Evolutionary conservation across 2,113 vertebrate genomes (phyloP).

Genomic region (Recurvirostra avosetta): DNA sequence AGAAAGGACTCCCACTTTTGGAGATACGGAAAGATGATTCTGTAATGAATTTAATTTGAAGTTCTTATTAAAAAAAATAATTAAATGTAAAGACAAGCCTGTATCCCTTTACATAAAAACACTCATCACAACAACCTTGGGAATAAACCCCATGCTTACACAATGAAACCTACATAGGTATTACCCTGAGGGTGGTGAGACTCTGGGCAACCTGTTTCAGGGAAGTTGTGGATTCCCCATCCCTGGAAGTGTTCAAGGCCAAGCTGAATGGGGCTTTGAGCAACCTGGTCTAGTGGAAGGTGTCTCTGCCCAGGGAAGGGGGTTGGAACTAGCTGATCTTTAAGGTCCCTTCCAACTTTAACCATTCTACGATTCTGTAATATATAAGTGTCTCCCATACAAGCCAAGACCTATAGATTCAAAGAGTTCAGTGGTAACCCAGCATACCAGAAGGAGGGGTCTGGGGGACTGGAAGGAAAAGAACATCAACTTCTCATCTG

Average conservation of each 20-base stretch:
- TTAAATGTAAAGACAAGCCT: not conserved
- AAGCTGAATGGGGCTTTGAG: not conserved
- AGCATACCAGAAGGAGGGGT: not conserved
- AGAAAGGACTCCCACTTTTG: not conserved
- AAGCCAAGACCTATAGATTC: not conserved
- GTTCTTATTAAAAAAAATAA: not conserved
- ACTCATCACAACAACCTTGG: not conserved
- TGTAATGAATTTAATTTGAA: not conserved
- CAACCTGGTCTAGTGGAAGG: not conserved
- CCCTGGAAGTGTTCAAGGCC: not conserved
- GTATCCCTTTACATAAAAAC: not conserved
- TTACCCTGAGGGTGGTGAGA: not conserved
- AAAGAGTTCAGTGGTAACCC: not conserved
- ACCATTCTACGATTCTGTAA: no score
- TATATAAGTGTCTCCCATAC: accelerated
- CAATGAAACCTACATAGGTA: not conserved
- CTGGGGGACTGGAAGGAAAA: not conserved
- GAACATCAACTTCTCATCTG: not conserved
- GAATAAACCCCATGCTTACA: not conserved
- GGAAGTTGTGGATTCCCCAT: not conserved
- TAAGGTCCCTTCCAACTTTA: no score
- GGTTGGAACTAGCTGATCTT: no score
- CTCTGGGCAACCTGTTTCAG: no score
- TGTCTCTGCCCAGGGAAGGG: not conserved
- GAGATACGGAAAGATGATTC: not conserved